Conservation (phyloP, 1,140 invertebrate species). For the Drosophila quadrilineata region DNA sequence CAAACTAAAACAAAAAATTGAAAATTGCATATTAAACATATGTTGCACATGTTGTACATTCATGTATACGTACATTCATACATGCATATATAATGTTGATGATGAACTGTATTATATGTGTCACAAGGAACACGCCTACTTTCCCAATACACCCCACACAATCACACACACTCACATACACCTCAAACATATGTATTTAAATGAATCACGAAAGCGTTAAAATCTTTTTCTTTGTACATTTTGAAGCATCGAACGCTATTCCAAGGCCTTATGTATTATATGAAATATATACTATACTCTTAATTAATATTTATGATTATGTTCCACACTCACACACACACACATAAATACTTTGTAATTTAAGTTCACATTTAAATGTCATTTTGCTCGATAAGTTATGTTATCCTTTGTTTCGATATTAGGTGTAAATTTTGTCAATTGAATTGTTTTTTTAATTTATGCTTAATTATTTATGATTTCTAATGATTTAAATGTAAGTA, state of each 20-base stretch:
- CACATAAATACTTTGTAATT: slow-evolving; percentile 35
- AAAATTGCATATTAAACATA: slow-evolving; percentile 52
- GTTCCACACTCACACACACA: slow-evolving; percentile 42
- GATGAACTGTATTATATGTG: slow-evolving; percentile 66
- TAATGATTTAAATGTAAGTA: slow-evolving; percentile 57
- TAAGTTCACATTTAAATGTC: slow-evolving; percentile 48
- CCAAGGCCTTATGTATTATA: slow-evolving; percentile 73
- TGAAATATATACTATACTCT: slow-evolving; percentile 64
- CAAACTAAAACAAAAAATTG: slow-evolving; percentile 55
- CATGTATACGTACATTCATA: slow-evolving; percentile 23
- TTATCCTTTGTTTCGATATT: slow-evolving; percentile 62
- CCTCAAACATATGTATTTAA: no score
- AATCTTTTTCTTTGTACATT: slow-evolving; percentile 32
- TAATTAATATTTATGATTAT: slow-evolving; percentile 58
- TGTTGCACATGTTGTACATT: slow-evolving; percentile 39
- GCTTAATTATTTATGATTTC: slow-evolving; percentile 39
- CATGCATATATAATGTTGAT: slow-evolving; percentile 8
- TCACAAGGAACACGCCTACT: slow-evolving; percentile 52
- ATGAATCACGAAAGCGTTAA: no score
- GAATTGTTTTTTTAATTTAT: slow-evolving; percentile 48
- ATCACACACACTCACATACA: slow-evolving; percentile 20
- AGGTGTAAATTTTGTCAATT: slow-evolving; percentile 70
- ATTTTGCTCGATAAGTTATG: slow-evolving; percentile 52
- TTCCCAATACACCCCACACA: slow-evolving; percentile 24
- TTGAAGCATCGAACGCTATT: slow-evolving; percentile 56